A percentile compares a stretch with the other conserved stretches of the same genome.
Conservation (phyloP, 2,113 vertebrate species). For the Donacobius atricapilla region DNA sequence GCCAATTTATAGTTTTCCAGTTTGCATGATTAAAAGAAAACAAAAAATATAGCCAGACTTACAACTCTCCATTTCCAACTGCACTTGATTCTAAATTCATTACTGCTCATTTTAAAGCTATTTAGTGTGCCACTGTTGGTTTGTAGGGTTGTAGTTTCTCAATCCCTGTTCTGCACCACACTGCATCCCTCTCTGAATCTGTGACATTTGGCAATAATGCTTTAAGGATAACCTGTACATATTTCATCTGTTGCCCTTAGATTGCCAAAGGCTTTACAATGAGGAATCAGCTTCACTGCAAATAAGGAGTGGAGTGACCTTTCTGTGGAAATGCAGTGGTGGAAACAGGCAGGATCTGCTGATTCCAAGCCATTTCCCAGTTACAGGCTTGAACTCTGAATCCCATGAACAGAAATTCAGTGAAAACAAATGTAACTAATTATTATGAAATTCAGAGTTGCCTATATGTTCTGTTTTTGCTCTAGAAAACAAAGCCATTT, state of each 20-base stretch:
- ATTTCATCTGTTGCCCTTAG: not conserved
- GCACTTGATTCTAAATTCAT: not conserved
- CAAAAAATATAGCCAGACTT: not conserved
- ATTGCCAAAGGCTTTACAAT: not conserved
- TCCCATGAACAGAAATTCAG: not conserved
- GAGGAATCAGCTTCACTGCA: not conserved
- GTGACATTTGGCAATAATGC: not conserved
- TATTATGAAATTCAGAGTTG: not conserved
- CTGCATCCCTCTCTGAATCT: not conserved
- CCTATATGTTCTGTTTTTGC: not conserved
- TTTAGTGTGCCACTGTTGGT: not conserved
- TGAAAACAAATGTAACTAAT: not conserved
- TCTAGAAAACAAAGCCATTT: not conserved
- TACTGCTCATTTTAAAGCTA: not conserved
- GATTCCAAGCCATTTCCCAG: not conserved
- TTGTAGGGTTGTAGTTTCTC: not conserved
- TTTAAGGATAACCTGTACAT: not conserved
- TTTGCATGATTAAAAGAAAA: not conserved
- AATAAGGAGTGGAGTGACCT: not conserved
- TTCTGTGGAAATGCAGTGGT: not conserved
- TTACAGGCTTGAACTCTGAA: not conserved
- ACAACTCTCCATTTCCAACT: not conserved
- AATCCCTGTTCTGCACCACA: not conserved
- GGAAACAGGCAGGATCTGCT: not conserved
- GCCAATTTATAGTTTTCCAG: not conserved